Evolutionary conservation across 2,797 vertebrate genomes (phyloP), one percentile per base, ranked within the genome.

Genomic region (Melanotaenia parkinsoni): DNA sequence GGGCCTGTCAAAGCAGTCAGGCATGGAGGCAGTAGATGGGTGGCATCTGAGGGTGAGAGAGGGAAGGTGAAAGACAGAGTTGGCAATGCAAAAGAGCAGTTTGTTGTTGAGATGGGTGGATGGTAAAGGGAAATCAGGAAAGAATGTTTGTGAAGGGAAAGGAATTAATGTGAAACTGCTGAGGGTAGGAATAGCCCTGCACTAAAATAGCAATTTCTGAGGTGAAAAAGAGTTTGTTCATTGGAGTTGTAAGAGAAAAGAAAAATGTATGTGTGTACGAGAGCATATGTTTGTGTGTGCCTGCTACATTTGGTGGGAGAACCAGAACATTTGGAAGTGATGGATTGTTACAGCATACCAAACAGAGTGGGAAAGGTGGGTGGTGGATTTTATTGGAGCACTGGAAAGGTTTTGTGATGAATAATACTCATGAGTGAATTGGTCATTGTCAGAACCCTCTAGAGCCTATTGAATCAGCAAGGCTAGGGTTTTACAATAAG

Each of bases 371-470:
- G 75, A 84, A 87, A 90, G 86, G 88, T 91, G 89, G 90, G 89
- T 87, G 86, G 91, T 89, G 88, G 86, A 88, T 90, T 91, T 90
- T 89, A 91, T 91, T 90, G 83, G 89, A 88, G 87, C 86, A 81
- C 77, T 76, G 89, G 86, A 90, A 90, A 91, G 89, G 84, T 88
- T 91, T 89, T 91, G 89, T 91, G 92, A 93, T 92, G 92, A 93
- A 93, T 93, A 93, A 93, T 90, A 89, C 89, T 88, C 84, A 87
- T 80, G 83, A 91, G 89, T 92, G 91, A 92, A 92, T 93, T 91
- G 91, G 91, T 93, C 91, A 91, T 93, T 91, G 89, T 91, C 91
- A 91, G 79, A 91, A 82, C 88, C 82, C 91, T 89, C 90, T 74
- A 85, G 88, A 86, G 87, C 86, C 85, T 83, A 89, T 91, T 91